A percentile compares a stretch with the other conserved stretches of the same genome.
Conservation (phyloP, 2,797 vertebrate species). For the Nannoperca australis region DNA sequence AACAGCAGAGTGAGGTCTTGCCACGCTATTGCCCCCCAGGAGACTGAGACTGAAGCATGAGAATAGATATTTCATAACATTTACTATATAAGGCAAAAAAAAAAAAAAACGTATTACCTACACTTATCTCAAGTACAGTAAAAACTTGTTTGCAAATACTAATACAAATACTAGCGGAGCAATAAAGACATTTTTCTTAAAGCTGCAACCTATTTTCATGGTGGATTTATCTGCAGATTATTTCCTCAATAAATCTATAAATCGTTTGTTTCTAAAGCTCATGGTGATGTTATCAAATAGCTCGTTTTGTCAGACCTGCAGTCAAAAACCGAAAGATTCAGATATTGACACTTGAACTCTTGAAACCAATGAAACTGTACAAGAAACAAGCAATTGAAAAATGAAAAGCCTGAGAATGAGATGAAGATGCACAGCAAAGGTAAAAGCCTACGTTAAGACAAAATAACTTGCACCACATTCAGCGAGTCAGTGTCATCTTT, state of each 20-base stretch:
- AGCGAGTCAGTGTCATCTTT: not conserved
- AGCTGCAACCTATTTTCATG: not conserved
- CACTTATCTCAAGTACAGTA: not conserved
- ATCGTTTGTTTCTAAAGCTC: not conserved
- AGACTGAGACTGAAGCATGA: conserved; percentile 17
- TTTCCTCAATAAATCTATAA: not conserved
- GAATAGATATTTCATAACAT: conserved; percentile 58
- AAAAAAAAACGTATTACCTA: not conserved
- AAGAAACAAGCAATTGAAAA: not conserved
- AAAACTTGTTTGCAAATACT: not conserved
- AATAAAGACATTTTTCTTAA: not conserved
- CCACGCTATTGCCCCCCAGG: conserved; percentile 34
- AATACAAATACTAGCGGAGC: not conserved
- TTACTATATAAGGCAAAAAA: conserved; percentile 19
- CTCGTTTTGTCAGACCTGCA: not conserved
- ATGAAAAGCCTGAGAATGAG: not conserved
- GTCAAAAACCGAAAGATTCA: not conserved
- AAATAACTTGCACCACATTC: conserved; percentile 24
- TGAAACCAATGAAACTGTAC: not conserved
- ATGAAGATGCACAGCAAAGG: not conserved
- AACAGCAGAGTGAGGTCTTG: conserved; percentile 31
- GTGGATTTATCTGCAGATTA: not conserved
- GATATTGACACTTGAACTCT: not conserved
- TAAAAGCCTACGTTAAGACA: not conserved
- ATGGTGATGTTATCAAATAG: not conserved